phyloP scores from a whole-genome alignment of 1,140 invertebrate genomes.

The Batillaria attramentaria region DNA sequence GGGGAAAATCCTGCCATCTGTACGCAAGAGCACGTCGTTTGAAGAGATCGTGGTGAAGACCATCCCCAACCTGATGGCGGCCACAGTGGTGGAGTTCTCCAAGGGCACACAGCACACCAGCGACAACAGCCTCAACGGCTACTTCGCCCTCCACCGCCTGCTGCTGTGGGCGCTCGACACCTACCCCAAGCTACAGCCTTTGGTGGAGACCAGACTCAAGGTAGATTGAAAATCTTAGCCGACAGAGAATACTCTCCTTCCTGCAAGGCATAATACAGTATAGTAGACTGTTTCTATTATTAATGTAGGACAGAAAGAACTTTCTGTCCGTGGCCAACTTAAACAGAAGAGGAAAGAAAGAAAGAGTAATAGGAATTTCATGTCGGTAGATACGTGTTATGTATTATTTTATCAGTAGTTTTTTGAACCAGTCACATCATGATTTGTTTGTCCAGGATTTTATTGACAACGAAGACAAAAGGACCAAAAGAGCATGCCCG shows the following conservation, averaged over 20 bases:
- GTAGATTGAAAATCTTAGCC: slow-evolving; percentile 31
- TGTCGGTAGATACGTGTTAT: background rate
- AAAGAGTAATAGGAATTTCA: slow-evolving; percentile 3
- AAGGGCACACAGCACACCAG: slow-evolving; percentile 64
- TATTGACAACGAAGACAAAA: slow-evolving; percentile 51
- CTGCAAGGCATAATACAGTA: background rate
- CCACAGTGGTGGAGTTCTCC: slow-evolving; percentile 62
- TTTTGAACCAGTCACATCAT: background rate
- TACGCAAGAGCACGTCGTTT: slow-evolving; percentile 54
- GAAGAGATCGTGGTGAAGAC: slow-evolving; percentile 58
- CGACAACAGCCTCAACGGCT: slow-evolving; percentile 61
- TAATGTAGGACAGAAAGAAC: background rate
- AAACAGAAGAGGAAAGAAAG: background rate
- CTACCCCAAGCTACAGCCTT: slow-evolving; percentile 52
- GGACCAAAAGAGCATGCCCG: slow-evolving; percentile 59
- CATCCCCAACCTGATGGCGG: slow-evolving; percentile 62
- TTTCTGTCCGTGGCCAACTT: background rate
- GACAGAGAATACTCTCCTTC: background rate
- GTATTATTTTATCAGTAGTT: background rate
- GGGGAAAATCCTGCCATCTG: slow-evolving; percentile 52
- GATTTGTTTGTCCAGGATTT: slow-evolving; percentile 40
- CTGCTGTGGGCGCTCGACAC: slow-evolving; percentile 62
- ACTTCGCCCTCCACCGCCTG: slow-evolving; percentile 61
- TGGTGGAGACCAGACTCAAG: slow-evolving; percentile 49
- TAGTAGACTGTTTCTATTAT: background rate